phyloP scores from a whole-genome alignment of 2,797 vertebrate species.

The Enteromius thamalakanensis region DNA sequence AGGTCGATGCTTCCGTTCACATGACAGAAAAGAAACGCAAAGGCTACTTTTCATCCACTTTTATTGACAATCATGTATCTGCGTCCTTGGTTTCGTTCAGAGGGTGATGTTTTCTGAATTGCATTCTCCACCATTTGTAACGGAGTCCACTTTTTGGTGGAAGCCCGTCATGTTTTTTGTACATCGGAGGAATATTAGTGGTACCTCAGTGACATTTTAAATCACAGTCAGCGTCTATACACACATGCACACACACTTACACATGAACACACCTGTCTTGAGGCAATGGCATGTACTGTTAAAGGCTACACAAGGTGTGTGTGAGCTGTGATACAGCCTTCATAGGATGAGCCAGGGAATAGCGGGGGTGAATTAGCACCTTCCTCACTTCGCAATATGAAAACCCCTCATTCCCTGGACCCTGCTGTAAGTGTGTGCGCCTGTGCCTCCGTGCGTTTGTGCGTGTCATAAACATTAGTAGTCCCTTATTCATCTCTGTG shows the following conservation, averaged over 20 bases:
- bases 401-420: constrained; percentile 33
- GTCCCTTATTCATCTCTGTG: constrained; percentile 46
- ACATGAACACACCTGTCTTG: constrained; percentile 23
- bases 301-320: constrained; percentile 53
- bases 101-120: constrained; percentile 44
- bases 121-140: constrained; percentile 42
- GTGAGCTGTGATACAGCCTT: constrained; percentile 30
- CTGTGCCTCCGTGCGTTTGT: constrained; percentile 29
- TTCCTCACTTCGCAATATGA: constrained; percentile 49
- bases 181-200: constrained; percentile 49
- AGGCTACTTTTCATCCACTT: constrained; percentile 65
- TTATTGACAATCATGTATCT: constrained; percentile 79
- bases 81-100: constrained; percentile 54
- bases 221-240: constrained; percentile 39
- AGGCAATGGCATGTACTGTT: constrained; percentile 54
- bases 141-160: constrained; percentile 55
- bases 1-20: constrained; percentile 54
- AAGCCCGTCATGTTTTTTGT: constrained; percentile 36
- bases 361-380: constrained; percentile 43
- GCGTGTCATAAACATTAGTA: constrained; percentile 38
- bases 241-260: constrained; percentile 26
- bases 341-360: constrained; percentile 34
- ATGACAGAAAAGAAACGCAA: constrained; percentile 56
- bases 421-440: constrained; percentile 28
- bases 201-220: constrained; percentile 52